These are phyloP conservation scores for Dysmachus trigonus DNA, from an alignment of 2,888 invertebrate genomes.

Conservation along the genomic window DNA sequence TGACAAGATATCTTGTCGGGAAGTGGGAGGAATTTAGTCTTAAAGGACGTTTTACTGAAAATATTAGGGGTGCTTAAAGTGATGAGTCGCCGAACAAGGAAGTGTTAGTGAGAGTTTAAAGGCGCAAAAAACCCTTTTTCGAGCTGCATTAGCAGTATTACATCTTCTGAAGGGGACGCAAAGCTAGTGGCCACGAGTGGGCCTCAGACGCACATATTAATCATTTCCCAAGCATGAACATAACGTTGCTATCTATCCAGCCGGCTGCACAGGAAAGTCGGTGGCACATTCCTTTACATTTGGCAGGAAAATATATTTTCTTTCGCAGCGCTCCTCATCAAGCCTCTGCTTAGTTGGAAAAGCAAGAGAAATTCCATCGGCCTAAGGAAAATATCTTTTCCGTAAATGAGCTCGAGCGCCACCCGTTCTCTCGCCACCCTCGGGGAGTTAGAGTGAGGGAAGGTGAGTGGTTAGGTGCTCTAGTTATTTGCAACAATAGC, in stretches of 20 bases:
- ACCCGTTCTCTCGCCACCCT: neutral
- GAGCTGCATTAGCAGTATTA: neutral
- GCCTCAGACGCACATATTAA: constrained; percentile 2
- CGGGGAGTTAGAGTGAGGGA: neutral
- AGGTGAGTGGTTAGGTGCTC: constrained; percentile 7
- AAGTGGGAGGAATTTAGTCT: neutral
- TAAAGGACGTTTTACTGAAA: neutral
- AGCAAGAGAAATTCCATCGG: neutral
- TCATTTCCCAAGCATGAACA: neutral
- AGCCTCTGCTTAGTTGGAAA: neutral
- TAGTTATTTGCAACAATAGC: constrained; percentile 15
- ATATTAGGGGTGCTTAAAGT: neutral
- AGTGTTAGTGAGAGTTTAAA: neutral
- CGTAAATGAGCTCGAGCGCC: neutral
- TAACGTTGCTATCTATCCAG: constrained; percentile 3
- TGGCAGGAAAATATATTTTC: neutral
- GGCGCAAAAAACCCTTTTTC: neutral
- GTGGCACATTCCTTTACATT: neutral
- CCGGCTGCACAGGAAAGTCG: neutral
- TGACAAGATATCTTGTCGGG: neutral
- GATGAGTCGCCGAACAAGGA: neutral
- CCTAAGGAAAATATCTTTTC: neutral
- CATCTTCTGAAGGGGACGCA: neutral
- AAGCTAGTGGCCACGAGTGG: neutral
- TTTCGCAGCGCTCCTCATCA: neutral